These are phyloP conservation scores for Ailuropoda melanoleuca DNA, from an alignment of 2,113 vertebrate genomes.

Conservation along the genomic window DNA sequence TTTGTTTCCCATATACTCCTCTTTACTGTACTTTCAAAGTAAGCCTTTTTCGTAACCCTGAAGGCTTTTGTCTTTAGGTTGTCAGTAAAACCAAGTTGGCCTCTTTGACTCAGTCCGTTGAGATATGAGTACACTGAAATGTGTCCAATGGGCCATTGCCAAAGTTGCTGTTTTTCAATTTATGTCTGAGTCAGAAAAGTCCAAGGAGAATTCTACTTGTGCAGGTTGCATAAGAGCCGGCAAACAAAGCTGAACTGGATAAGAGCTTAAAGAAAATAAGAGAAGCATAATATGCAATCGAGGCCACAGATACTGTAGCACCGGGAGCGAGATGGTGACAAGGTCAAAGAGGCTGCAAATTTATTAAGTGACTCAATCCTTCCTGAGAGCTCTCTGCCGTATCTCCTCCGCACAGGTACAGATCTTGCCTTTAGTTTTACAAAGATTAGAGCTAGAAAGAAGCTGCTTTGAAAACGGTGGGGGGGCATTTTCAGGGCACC, in stretches of 20 bases:
- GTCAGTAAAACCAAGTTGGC: background rate
- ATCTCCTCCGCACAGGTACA: slow-evolving; percentile 25
- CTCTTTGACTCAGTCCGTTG: background rate
- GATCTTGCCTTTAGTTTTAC: slow-evolving; percentile 34
- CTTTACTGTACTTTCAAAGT: background rate
- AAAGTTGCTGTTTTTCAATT: background rate
- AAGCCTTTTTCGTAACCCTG: background rate
- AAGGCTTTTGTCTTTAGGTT: background rate
- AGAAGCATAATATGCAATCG: background rate
- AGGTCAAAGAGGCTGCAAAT: background rate
- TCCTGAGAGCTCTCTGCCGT: background rate
- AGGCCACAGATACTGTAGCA: background rate
- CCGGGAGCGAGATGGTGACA: background rate
- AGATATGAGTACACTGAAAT: background rate
- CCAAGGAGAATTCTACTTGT: background rate
- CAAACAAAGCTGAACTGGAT: slow-evolving; percentile 7
- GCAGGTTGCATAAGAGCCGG: background rate
- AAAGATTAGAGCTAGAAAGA: slow-evolving; percentile 37
- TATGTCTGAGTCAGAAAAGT: background rate
- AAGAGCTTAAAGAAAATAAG: background rate
- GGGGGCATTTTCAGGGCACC: background rate
- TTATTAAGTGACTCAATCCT: background rate
- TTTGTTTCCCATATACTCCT: background rate
- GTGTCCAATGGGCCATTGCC: background rate
- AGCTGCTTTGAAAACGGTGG: background rate